Base-by-base conservation (phyloP, 2,113 vertebrate genomes). In the Melospiza georgiana region DNA sequence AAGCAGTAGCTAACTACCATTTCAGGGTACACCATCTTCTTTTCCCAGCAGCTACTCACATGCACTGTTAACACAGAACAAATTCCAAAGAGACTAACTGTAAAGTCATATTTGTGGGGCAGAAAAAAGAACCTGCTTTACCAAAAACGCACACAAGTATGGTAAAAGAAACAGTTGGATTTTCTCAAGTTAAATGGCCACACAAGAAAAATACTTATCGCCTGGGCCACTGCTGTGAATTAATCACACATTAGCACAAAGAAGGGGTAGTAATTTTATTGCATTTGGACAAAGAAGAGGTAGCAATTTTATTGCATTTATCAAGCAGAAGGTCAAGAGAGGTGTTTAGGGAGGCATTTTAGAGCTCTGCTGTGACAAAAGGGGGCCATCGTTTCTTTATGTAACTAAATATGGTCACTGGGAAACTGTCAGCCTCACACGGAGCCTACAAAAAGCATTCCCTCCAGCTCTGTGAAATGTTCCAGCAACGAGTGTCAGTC, bases 301-400 rank as follows among this genome's bases (percentile, higher is more conserved):
- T 28, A 71, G 78, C 25, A 49, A 89, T 85, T 95, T 78, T 67
- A 66, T 27, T 78, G 89, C 86, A 63, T 92, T 94, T 94, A 88
- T 87, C 77, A 95, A 80, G 51, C 5, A 3, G 67, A 88, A 87
- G 52, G 81, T 91, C 63, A 88, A 79, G 80, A 90, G 49, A 0
- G 0, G 67, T 33, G 71, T 69, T 90, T 61, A 67, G 87, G 87
- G 87, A 92, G 25, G 75, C 79, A 52, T 85, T 89, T 81, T 23
- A 78, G 78, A 93, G 63, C 74, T 91, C 58, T 92, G 92, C 88
- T 69, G 62, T 88, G 65, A 83, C 68, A 92, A 94, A 84, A 92
- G 81, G 44, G 73, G 79, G 91, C 61, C 77, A 73, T 35, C 0
- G 1, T 46, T 90, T 78, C 76, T 84, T 93, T 77, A 94, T n/a